A percentile compares a stretch with the other conserved stretches of the same genome.
Evolutionary conservation across 2,888 invertebrate species (phyloP).

Genomic region (Odontocerum albicorne): DNA sequence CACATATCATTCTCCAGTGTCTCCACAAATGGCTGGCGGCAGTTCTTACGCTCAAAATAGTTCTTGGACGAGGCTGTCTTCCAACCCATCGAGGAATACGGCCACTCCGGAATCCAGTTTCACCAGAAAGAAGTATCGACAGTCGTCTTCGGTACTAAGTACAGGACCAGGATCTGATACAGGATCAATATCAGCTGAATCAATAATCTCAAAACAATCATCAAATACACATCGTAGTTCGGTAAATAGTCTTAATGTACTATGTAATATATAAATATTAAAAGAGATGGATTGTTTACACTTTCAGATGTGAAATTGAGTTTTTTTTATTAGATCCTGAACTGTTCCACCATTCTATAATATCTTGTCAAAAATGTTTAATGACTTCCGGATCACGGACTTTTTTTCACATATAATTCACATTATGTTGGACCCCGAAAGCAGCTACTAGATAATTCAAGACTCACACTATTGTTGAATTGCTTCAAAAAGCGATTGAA

Average conservation of each 20-base stretch:
- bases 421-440: too few species aligned
- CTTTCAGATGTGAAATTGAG: background rate
- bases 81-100: constrained; percentile 14
- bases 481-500: too few species aligned
- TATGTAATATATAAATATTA: background rate
- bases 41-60: constrained; percentile 2
- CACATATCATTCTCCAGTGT: constrained; percentile 28
- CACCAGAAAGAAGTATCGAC: constrained; percentile 43
- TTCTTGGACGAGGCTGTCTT: constrained; percentile 33
- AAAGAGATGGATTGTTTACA: background rate
- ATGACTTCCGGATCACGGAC: too few species aligned
- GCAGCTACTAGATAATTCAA: too few species aligned
- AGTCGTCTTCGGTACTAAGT: constrained; percentile 40
- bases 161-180: constrained; percentile 59
- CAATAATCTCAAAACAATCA: constrained; percentile 62
- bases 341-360: too few species aligned
- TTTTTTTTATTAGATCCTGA: too few species aligned
- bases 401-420: too few species aligned
- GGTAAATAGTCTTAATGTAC: background rate
- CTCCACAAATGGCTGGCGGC: constrained; percentile 16
- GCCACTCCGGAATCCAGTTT: constrained; percentile 41
- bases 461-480: too few species aligned
- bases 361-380: too few species aligned
- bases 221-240: constrained; percentile 49
- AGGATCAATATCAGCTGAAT: constrained; percentile 69